Conservation (phyloP, 2,797 vertebrate genomes). For the Australoheros facetus region DNA sequence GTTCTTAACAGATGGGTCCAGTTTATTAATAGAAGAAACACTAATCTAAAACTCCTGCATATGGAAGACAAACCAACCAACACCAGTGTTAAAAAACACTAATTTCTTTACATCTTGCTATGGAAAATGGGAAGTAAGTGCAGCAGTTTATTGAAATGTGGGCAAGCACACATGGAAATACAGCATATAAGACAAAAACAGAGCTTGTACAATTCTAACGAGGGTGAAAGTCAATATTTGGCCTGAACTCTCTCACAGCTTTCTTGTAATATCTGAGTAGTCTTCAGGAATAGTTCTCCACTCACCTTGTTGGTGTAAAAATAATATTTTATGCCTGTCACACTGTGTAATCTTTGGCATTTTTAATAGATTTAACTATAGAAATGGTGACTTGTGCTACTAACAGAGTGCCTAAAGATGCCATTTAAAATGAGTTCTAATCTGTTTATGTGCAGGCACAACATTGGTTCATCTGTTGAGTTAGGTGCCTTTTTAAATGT, state of each 20-base stretch:
- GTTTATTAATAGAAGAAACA: no score
- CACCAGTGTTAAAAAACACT: background rate
- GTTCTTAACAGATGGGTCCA: no score
- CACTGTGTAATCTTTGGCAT: no score
- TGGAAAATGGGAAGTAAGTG: background rate
- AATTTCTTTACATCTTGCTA: background rate
- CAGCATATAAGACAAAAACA: background rate
- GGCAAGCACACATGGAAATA: background rate
- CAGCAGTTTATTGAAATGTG: background rate
- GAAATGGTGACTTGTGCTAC: background rate
- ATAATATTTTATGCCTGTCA: no score
- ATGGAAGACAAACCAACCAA: no score
- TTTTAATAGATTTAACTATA: background rate
- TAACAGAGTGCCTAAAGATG: background rate
- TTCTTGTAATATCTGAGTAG: no score
- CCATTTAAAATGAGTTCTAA: background rate
- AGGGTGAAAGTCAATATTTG: no score
- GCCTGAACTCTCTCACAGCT: no score
- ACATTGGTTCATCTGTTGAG: background rate
- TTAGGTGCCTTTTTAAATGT: background rate
- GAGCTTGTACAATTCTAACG: no score
- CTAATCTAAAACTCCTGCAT: no score
- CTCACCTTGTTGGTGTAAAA: no score
- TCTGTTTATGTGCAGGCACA: background rate
- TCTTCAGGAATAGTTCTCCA: no score